Base-by-base conservation (phyloP, 2,888 invertebrate genomes). In the Drosophila meridionalis region DNA sequence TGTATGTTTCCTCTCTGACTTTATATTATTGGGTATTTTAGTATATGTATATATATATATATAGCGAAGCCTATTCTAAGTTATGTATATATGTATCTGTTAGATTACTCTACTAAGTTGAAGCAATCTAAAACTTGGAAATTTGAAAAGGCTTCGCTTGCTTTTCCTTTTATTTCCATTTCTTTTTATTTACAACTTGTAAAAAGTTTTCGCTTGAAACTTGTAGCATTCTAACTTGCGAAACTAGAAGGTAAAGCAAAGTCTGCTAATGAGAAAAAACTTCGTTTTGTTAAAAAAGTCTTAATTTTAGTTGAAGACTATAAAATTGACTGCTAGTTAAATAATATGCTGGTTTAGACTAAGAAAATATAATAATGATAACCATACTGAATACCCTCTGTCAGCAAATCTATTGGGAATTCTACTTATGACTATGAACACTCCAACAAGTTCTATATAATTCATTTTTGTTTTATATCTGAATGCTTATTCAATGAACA, bases 141-240 rank as follows among this genome's bases (percentile, higher is more conserved):
- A 14, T 28, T 8, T 8, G 0, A 0, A 4, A 30, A 48, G 30
- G 30, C 48, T 48, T 30, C 4, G 48, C n/a, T 32, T 32, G n/a
- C n/a, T 32, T 5, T n/a, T 32, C 4, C 32, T 52, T 3, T 20
- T 32, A 34, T 34, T 52, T 34, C 3, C 32, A 9, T 34, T 52
- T 11, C 28, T 20, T 34, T 20, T 34, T 9, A 6, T 52, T 52
- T 52, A 4, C n/a, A 52, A 32, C 5, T 52, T 52, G 9, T 32
- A 4, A n/a, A 9, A 50, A 50, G 32, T 50, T 50, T 50, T 32
- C 32, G 9, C 50, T 32, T 34, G n/a, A n/a, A 52, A 52, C 34
- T 52, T 34, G 8, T 48, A 6, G 28, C 32, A 50, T 50, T 32
- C 28, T 47, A 47, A 28, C 7, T 47, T 52, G 14, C 2, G 20